These are phyloP conservation scores for Incurvaria masculella DNA, from an alignment of 2,888 invertebrate genomes.

Conservation along the genomic window DNA sequence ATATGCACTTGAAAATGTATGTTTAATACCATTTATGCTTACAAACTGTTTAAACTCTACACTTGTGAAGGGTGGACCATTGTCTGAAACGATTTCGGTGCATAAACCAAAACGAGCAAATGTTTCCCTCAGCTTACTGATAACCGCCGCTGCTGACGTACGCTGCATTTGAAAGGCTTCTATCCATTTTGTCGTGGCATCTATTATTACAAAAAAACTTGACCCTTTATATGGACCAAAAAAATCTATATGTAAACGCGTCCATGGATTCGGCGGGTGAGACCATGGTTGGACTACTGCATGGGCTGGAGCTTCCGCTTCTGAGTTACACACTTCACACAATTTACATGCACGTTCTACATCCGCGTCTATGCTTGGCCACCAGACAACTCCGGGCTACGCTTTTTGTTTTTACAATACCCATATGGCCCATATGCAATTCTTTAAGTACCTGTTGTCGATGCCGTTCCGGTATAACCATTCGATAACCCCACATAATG, in stretches of 20 bases:
- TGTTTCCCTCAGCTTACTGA: not conserved
- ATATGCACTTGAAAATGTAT: not conserved
- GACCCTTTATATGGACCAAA: not conserved
- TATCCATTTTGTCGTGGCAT: slow-evolving; percentile 1
- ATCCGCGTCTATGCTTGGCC: too few relatives aligned
- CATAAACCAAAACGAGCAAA: not conserved
- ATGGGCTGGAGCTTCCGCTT: not conserved
- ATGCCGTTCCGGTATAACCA: too few relatives aligned
- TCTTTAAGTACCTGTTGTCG: not conserved
- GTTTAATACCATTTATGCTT: not conserved
- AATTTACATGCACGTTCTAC: not conserved
- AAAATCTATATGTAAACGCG: slow-evolving; percentile 1
- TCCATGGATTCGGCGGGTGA: not conserved
- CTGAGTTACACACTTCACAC: not conserved
- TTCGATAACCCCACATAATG: too few relatives aligned
- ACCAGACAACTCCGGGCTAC: not conserved
- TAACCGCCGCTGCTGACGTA: not conserved
- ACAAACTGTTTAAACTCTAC: not conserved
- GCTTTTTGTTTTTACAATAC: not conserved
- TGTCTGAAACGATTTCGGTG: slow-evolving; percentile 1
- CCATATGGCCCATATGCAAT: slow-evolving; percentile 1
- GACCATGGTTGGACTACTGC: not conserved
- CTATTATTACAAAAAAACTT: not conserved
- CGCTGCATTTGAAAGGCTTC: not conserved
- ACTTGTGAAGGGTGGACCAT: slow-evolving; percentile 2